Percentiles rank a stretch among this genome's conserved stretches.
Evolutionary conservation across 2,888 invertebrate species (phyloP).

Genomic region (Tillus elongatus): DNA sequence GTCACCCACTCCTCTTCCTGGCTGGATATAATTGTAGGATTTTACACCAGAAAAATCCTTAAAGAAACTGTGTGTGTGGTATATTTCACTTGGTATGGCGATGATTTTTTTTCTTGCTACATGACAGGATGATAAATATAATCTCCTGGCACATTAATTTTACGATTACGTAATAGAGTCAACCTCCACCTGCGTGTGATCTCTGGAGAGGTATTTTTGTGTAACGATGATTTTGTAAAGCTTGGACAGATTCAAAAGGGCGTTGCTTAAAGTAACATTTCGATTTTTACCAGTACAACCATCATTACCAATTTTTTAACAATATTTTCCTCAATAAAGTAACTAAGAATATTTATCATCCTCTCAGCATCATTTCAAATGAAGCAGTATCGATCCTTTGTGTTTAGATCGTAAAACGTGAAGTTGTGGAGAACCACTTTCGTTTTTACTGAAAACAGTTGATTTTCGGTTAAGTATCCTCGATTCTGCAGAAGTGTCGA

Average conservation of each 20-base stretch:
- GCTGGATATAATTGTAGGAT: constrained; percentile 1
- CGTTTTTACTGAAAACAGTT: constrained; percentile 2
- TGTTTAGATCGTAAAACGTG: constrained; percentile 1
- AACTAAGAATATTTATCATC: background rate
- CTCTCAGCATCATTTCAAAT: constrained; percentile 2
- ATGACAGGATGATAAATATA: background rate
- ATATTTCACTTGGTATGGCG: constrained; percentile 3
- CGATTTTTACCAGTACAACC: constrained; percentile 2
- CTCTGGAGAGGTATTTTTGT: constrained; percentile 3
- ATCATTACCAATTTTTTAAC: background rate
- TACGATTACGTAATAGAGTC: constrained; percentile 2
- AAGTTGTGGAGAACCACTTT: background rate
- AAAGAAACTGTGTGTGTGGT: constrained; percentile 2
- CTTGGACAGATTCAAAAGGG: constrained; percentile 2
- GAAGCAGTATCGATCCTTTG: constrained; percentile 1
- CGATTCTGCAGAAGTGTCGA: too few species aligned
- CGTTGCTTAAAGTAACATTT: constrained; percentile 2
- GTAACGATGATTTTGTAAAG: constrained; percentile 1
- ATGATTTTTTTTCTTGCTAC: constrained; percentile 2
- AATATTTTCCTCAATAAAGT: constrained; percentile 1
- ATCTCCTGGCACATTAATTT: constrained; percentile 2
- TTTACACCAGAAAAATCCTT: constrained; percentile 1
- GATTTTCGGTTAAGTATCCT: background rate
- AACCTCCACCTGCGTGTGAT: constrained; percentile 4
- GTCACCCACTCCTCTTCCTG: constrained; percentile 3